These are phyloP conservation scores for Danio jaintianensis DNA, from an alignment of 2,797 vertebrate genomes.

Conservation along the genomic window DNA sequence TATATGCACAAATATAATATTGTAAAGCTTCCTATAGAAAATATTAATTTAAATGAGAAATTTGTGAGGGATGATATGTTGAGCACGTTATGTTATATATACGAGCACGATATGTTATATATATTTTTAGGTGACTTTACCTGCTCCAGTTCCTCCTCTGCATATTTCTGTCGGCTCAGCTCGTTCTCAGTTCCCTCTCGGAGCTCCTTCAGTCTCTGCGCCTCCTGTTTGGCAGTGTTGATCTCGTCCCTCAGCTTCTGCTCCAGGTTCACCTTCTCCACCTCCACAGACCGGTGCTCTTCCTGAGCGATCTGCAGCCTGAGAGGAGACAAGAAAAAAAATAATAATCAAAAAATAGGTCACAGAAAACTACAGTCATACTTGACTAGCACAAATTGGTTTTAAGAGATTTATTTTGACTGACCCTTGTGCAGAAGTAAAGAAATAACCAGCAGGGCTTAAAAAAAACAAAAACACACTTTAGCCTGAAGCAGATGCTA, in stretches of 20 bases:
- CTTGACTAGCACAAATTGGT: background rate
- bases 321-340: constrained; percentile 2
- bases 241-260: constrained; percentile 98
- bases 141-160: constrained; percentile 96
- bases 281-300: constrained; percentile 95
- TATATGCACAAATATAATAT: no score
- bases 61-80: no score
- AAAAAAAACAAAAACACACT: background rate
- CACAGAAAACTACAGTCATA: background rate
- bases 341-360: background rate
- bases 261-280: constrained; percentile 97
- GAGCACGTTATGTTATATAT: no score
- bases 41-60: no score
- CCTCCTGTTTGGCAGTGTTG: constrained; percentile 94
- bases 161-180: constrained; percentile 94
- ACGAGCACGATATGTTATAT: no score
- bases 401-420: background rate
- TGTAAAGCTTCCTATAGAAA: no score
- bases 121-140: constrained; percentile 66
- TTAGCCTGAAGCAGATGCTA: background rate
- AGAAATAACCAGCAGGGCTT: background rate
- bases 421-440: background rate
- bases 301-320: constrained; percentile 98
- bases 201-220: constrained; percentile 89
- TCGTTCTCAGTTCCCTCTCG: constrained; percentile 95